Evolutionary conservation across 2,797 vertebrate genomes (phyloP).

Genomic region (Squalus acanthias): DNA sequence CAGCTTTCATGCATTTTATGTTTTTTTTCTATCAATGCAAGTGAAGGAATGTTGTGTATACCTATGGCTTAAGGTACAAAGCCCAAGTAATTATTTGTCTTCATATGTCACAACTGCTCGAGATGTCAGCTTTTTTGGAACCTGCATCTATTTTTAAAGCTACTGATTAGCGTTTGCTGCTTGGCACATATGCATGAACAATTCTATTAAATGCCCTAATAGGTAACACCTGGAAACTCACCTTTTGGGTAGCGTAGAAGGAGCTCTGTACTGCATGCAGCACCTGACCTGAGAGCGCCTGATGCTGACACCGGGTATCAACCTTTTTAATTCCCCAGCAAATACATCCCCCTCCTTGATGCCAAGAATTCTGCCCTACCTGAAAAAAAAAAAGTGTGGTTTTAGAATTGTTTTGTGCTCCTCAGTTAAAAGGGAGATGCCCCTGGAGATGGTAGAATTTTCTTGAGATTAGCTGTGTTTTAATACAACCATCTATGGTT

Average conservation of each 20-base stretch:
- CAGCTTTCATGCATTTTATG: neutral
- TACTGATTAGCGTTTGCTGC: neutral
- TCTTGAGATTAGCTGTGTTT: neutral
- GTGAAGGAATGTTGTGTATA: neutral
- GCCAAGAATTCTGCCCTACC: neutral
- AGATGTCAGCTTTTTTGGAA: neutral
- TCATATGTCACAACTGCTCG: neutral
- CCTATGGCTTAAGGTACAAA: neutral
- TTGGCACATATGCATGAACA: neutral
- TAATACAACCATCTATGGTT: neutral
- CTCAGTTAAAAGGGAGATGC: neutral
- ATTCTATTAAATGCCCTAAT: neutral
- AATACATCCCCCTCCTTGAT: neutral
- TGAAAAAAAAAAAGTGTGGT: neutral
- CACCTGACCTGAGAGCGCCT: neutral
- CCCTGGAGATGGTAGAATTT: neutral
- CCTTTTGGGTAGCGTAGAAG: neutral
- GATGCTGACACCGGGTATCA: neutral
- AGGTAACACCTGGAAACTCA: neutral
- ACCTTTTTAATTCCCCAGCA: neutral
- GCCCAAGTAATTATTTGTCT: neutral
- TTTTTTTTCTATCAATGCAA: neutral
- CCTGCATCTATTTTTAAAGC: neutral
- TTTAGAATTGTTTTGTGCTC: neutral
- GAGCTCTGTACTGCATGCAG: neutral